A percentile compares a stretch with the other conserved stretches of the same genome.
phyloP scores from a whole-genome alignment of 1,140 invertebrate species.

The Wasmannia auropunctata region DNA sequence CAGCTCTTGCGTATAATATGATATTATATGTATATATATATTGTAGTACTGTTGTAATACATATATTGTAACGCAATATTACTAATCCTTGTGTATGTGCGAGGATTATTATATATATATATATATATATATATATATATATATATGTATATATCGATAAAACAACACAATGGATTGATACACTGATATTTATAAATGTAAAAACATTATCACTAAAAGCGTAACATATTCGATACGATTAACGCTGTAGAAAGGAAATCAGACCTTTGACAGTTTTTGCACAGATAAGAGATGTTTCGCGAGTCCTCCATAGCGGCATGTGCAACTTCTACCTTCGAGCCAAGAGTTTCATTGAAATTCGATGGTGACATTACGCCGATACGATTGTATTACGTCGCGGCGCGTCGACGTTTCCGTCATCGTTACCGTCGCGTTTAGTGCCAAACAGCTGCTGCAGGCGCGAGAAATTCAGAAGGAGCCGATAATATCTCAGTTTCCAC shows the following conservation, averaged over 20 bases:
- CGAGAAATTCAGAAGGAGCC: conserved; percentile 54
- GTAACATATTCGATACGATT: neutral
- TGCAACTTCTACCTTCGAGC: neutral
- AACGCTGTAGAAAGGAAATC: neutral
- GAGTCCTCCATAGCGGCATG: neutral
- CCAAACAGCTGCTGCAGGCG: conserved; percentile 61
- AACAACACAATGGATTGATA: neutral
- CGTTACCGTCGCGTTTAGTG: conserved; percentile 60
- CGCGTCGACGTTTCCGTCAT: conserved; percentile 61
- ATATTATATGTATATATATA: neutral
- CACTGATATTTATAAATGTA: neutral
- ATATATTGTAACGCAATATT: neutral
- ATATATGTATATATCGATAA: too few relatives aligned
- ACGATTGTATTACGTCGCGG: conserved; percentile 44
- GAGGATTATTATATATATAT: neutral
- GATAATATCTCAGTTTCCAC: conserved; percentile 65
- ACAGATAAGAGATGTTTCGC: neutral
- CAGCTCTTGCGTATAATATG: neutral
- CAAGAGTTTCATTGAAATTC: conserved; percentile 39
- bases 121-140: too few relatives aligned
- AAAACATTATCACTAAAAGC: neutral
- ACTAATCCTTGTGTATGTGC: neutral
- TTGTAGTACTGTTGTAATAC: neutral
- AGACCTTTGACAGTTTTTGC: neutral
- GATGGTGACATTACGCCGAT: conserved; percentile 39